These are phyloP conservation scores for Spea bombifrons DNA, from an alignment of 2,113 vertebrate species.

Conservation along the genomic window DNA sequence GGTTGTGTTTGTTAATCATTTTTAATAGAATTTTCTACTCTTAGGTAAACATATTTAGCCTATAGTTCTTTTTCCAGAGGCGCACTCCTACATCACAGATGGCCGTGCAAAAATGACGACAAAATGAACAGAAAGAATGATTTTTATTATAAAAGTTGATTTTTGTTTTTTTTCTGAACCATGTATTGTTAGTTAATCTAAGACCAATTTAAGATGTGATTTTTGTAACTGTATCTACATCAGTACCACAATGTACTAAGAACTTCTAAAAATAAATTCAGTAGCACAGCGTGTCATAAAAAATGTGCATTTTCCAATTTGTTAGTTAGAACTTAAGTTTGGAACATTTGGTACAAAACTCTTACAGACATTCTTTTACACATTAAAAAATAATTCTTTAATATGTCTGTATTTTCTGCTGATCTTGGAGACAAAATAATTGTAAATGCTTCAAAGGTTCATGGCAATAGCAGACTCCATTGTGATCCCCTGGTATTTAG, in stretches of 20 bases:
- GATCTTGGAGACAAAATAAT: too few species aligned
- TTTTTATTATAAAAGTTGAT: slow-evolving; percentile 41
- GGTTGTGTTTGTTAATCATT: too few species aligned
- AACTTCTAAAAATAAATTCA: slow-evolving; percentile 23
- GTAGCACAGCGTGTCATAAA: slow-evolving; percentile 60
- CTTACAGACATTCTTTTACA: slow-evolving; percentile 16
- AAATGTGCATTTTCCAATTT: slow-evolving; percentile 52
- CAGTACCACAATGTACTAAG: slow-evolving; percentile 8
- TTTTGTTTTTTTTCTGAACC: slow-evolving; percentile 4
- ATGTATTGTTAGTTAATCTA: slow-evolving; percentile 1
- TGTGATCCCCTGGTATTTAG: background rate
- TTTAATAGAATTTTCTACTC: too few species aligned
- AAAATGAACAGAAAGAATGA: background rate
- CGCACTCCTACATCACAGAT: too few species aligned
- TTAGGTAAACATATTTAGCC: too few species aligned
- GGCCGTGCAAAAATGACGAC: background rate
- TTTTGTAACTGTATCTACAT: background rate
- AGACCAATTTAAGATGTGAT: slow-evolving; percentile 19
- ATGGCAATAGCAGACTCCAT: too few species aligned
- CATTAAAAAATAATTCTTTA: background rate
- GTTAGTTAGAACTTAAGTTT: slow-evolving; percentile 49
- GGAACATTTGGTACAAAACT: slow-evolving; percentile 59
- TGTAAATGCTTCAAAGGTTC: too few species aligned
- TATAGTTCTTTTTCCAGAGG: too few species aligned
- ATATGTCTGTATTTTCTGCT: too few species aligned